Base-by-base conservation (phyloP, 2,797 vertebrate species). In the Streptopelia turtur region DNA sequence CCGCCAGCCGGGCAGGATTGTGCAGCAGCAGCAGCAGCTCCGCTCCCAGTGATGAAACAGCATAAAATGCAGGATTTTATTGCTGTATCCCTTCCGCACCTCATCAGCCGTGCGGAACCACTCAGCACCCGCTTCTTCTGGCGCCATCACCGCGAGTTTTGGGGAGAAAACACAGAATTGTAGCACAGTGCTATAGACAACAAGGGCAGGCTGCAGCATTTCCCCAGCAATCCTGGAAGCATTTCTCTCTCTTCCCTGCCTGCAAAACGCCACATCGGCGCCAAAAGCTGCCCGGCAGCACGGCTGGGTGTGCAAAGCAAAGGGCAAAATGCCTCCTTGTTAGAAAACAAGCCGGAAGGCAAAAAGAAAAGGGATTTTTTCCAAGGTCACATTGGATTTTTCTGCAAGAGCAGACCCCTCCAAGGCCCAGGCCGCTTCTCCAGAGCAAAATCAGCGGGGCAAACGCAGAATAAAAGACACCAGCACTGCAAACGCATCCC, bases 401-500 rank as follows among this genome's bases (percentile, higher is more conserved):
- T n/a, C 28, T 24, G 24, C 74, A 17, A 8, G 13, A 70, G 50
- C 50, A 59, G 21, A 76, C 35, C 14, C 25, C 14, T 43, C 24
- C 31, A 50, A 11, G 31, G 52, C 12, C 20, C 31, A 14, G 30
- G 28, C 9, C n/a, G 15, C 7, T 0, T 16, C 6, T 17, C n/a
- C 69, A n/a, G n/a, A 23, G 28, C 22, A 33, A 35, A 28, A 10
- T 23, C 56, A 4, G 25, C 0, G 4, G 25, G 52, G 50, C 64
- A 16, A 21, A 9, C 28, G 20, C 30, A 25, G 22, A 33, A 5
- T 3, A 31, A 27, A 60, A 12, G 13, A 9, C 41, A 9, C 10
- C 49, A 43, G 31, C 25, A 3, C 55, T 2, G 1, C 31, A 41
- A 17, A 41, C 0, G 1, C 18, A 1, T 23, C 13, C 5, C 33